Conservation (phyloP, 2,797 vertebrate species). For the Hirundo rustica region DNA sequence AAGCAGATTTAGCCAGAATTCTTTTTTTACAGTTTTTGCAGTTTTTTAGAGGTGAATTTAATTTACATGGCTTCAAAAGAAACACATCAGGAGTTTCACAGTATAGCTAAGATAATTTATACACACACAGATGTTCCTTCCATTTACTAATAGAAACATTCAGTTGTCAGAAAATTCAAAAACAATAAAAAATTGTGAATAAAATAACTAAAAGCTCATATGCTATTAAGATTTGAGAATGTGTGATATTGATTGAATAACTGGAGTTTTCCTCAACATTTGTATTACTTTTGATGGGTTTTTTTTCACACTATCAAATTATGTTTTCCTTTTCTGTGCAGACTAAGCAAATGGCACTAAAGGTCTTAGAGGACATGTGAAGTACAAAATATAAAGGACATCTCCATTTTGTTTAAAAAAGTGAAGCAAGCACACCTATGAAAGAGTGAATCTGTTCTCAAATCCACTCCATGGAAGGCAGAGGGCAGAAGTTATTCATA, state of each 20-base stretch:
- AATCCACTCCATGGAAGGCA: neutral
- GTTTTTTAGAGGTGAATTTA: neutral
- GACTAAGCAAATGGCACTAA: neutral
- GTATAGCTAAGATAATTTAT: neutral
- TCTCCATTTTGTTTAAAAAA: neutral
- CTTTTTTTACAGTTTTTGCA: neutral
- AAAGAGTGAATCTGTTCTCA: neutral
- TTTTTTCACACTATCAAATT: neutral
- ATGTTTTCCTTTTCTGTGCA: neutral
- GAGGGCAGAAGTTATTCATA: neutral
- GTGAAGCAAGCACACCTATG: neutral
- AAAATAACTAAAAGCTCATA: neutral
- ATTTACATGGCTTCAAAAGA: neutral
- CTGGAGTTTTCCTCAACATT: neutral
- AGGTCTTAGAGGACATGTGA: neutral
- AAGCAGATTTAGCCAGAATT: neutral
- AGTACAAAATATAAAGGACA: neutral
- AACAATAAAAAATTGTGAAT: neutral
- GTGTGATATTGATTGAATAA: neutral
- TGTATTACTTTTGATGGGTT: neutral
- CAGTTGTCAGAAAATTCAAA: neutral
- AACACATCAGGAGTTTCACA: neutral
- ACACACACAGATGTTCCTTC: neutral
- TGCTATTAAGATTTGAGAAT: constrained; percentile 2
- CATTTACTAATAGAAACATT: neutral